These are phyloP conservation scores for Artemia sp. DNA, from an alignment of 2,888 invertebrate genomes.

Conservation along the genomic window DNA sequence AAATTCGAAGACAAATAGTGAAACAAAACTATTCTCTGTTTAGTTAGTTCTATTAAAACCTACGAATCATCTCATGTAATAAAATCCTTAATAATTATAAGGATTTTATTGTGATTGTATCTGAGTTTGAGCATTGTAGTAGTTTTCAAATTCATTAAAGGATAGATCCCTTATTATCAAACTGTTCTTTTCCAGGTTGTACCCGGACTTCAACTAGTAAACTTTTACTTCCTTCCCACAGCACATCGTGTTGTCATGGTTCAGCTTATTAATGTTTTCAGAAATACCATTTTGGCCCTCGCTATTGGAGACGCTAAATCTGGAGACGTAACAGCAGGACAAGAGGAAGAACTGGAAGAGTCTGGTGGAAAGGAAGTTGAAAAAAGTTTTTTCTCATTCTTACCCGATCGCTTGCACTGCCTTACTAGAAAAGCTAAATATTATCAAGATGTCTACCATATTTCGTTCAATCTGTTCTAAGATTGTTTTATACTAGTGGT, in stretches of 20 bases:
- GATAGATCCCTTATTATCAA: too few species aligned
- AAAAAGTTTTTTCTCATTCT: not conserved
- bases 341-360: not conserved
- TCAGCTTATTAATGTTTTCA: not conserved
- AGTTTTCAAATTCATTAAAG: too few species aligned
- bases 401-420: not conserved
- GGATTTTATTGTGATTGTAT: too few species aligned
- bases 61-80: too few species aligned
- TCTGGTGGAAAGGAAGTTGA: not conserved
- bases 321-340: not conserved
- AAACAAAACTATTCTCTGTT: too few species aligned
- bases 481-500: not conserved
- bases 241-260: not conserved
- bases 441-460: not conserved
- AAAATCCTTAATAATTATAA: too few species aligned
- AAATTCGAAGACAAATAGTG: too few species aligned
- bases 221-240: slow-evolving; percentile 1
- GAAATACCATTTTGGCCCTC: slow-evolving; percentile 4
- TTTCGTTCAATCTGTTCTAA: slow-evolving; percentile 6
- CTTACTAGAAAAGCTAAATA: not conserved
- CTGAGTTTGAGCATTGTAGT: too few species aligned
- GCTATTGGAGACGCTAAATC: not conserved
- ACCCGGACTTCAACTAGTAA: not conserved
- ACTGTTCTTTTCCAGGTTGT: not conserved
- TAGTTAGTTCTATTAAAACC: too few species aligned